These are phyloP conservation scores for Cantharis nigra DNA, from an alignment of 2,888 invertebrate species.

Conservation along the genomic window DNA sequence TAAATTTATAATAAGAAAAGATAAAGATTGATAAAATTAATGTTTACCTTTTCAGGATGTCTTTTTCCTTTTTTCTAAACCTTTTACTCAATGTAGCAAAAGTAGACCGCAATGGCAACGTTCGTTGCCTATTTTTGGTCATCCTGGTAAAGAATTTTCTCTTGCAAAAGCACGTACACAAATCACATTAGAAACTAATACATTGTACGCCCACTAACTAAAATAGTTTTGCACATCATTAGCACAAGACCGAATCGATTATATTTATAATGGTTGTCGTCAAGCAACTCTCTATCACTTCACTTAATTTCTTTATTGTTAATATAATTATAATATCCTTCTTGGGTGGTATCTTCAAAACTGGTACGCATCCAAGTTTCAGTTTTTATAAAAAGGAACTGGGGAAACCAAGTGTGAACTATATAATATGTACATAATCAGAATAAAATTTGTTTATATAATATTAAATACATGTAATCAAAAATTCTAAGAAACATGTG, in stretches of 20 bases:
- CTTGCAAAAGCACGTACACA: slow-evolving; percentile 4
- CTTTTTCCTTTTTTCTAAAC: slow-evolving; percentile 56
- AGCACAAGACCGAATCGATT: slow-evolving; percentile 6
- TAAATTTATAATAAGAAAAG: too few species aligned
- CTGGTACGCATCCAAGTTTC: neutral
- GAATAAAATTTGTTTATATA: neutral
- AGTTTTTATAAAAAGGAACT: neutral
- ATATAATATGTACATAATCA: neutral
- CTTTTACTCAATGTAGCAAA: slow-evolving; percentile 60
- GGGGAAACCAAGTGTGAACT: neutral
- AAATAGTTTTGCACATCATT: slow-evolving; percentile 11
- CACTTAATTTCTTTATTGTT: neutral
- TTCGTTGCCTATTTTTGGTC: slow-evolving; percentile 59
- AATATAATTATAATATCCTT: neutral
- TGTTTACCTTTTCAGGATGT: slow-evolving; percentile 59
- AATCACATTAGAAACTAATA: slow-evolving; percentile 20
- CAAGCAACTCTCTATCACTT: neutral
- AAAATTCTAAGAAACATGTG: neutral
- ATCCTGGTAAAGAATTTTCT: slow-evolving; percentile 35
- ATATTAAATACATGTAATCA: neutral
- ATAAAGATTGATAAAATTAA: neutral
- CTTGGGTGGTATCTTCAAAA: neutral
- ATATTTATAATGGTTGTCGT: neutral
- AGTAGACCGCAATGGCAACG: slow-evolving; percentile 57
- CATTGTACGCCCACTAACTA: slow-evolving; percentile 8